These are phyloP conservation scores for Mionectes macconnelli DNA, from an alignment of 2,113 vertebrate genomes.

Conservation along the genomic window DNA sequence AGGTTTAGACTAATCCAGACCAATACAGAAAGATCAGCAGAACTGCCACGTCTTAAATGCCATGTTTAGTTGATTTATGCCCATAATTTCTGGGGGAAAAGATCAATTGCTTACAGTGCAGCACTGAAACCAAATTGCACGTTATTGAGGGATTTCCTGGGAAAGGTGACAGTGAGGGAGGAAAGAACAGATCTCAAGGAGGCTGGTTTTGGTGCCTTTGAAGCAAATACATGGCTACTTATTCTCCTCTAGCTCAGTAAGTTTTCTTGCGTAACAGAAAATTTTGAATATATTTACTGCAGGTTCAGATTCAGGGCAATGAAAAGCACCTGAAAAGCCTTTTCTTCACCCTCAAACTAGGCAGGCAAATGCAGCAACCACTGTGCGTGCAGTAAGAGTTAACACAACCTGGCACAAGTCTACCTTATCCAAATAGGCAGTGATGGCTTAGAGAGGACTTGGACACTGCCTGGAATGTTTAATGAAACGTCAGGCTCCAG, in stretches of 20 bases:
- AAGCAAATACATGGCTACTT: neutral
- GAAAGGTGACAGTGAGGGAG: neutral
- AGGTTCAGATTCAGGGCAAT: neutral
- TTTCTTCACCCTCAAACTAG: neutral
- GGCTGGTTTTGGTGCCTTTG: neutral
- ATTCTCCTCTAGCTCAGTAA: neutral
- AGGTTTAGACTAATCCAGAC: neutral
- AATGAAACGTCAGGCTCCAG: neutral
- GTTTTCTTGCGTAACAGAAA: neutral
- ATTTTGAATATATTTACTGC: neutral
- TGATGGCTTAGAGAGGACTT: neutral
- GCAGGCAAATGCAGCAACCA: neutral
- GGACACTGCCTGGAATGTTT: neutral
- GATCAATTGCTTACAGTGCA: neutral
- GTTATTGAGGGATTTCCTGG: neutral
- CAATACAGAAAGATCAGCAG: neutral
- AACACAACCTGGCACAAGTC: neutral
- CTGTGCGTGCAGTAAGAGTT: neutral
- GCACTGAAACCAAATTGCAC: neutral
- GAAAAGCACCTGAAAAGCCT: neutral
- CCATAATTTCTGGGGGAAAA: neutral
- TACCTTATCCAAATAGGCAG: neutral
- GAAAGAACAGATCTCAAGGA: neutral
- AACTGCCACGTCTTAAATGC: neutral
- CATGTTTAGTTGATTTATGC: neutral